These are phyloP conservation scores for Rhinogobius similis DNA, from an alignment of 2,113 vertebrate species.

Conservation along the genomic window DNA sequence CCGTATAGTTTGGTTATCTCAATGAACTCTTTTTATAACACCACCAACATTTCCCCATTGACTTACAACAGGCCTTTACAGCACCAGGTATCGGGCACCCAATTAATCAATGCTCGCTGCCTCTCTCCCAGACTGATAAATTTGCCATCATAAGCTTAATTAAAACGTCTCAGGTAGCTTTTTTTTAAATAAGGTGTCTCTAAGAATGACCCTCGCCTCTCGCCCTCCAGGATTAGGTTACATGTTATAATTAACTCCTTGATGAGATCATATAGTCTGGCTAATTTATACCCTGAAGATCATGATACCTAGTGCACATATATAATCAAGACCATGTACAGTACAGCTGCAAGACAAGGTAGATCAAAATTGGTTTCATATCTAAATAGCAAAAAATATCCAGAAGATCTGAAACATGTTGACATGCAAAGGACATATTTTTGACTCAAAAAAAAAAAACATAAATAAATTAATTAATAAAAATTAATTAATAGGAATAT, in stretches of 20 bases:
- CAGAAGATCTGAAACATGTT: too few relatives aligned
- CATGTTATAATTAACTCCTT: slow-evolving; percentile 45
- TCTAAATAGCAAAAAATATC: too few relatives aligned
- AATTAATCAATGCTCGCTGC: slow-evolving; percentile 66
- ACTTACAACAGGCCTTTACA: slow-evolving; percentile 58
- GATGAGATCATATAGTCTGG: slow-evolving; percentile 31
- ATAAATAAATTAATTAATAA: too few relatives aligned
- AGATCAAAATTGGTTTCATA: not conserved
- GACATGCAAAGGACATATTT: too few relatives aligned
- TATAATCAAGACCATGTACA: not conserved
- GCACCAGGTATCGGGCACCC: slow-evolving; percentile 36
- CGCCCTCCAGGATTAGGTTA: slow-evolving; percentile 8
- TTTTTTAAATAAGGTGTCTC: slow-evolving; percentile 35
- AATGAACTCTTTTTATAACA: slow-evolving; percentile 18
- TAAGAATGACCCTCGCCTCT: slow-evolving; percentile 7
- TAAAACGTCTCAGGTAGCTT: slow-evolving; percentile 36
- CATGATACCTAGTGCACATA: slow-evolving; percentile 6
- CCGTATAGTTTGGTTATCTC: slow-evolving; percentile 20
- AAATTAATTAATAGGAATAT: too few relatives aligned
- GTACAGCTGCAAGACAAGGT: not conserved
- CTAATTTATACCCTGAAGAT: slow-evolving; percentile 29
- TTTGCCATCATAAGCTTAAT: slow-evolving; percentile 59
- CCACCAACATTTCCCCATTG: slow-evolving; percentile 40
- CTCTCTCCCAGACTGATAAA: slow-evolving; percentile 60
- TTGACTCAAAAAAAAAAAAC: too few relatives aligned